Conservation (phyloP, 2,113 vertebrate species). For the Oryzias melastigma region DNA sequence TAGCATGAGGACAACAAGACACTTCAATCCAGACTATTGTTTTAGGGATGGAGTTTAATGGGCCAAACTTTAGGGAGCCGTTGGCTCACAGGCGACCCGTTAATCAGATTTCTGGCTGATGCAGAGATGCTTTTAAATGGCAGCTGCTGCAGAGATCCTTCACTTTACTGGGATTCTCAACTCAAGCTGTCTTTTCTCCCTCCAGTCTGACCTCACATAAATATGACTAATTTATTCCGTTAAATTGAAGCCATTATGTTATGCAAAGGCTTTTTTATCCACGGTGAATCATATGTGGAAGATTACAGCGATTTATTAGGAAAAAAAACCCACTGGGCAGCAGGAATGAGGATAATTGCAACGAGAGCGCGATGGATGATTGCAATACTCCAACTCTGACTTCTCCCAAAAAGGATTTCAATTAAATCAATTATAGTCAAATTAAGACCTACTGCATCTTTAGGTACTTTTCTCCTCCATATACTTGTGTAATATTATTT, state of each 20-base stretch:
- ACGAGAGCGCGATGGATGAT: constrained; percentile 29
- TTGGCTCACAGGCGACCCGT: too few species aligned
- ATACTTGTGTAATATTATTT: constrained; percentile 25
- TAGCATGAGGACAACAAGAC: too few species aligned
- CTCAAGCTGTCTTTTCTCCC: background rate
- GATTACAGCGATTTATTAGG: constrained; percentile 20
- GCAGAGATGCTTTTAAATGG: background rate
- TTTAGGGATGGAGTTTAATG: too few species aligned
- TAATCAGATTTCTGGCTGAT: too few species aligned
- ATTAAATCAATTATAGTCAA: constrained; percentile 48
- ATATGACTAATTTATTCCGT: background rate
- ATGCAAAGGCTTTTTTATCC: constrained; percentile 2
- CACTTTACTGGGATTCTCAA: background rate
- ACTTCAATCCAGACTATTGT: too few species aligned
- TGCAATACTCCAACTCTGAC: constrained; percentile 37
- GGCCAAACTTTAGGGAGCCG: too few species aligned
- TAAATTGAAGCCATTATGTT: background rate
- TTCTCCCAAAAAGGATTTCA: constrained; percentile 31
- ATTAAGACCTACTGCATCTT: constrained; percentile 43
- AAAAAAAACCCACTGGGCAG: constrained; percentile 18
- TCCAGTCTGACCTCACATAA: background rate
- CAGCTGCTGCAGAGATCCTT: background rate
- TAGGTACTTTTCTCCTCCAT: too few species aligned
- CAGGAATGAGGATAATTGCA: constrained; percentile 34
- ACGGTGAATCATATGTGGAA: constrained; percentile 7